Conservation (phyloP, 2,888 invertebrate species). For the Myathropa florea region DNA sequence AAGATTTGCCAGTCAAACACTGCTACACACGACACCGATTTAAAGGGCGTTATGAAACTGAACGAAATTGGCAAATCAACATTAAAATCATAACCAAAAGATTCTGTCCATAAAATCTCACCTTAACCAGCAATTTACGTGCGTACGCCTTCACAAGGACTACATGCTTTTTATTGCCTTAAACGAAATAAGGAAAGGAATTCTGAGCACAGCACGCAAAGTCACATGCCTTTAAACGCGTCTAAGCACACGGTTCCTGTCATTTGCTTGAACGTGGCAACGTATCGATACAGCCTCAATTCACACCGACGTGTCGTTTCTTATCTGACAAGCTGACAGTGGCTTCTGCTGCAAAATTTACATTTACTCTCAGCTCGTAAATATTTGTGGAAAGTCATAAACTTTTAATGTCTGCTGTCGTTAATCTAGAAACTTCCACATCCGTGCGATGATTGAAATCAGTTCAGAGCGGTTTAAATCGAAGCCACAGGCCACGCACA, state of each 20-base stretch:
- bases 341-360: background rate
- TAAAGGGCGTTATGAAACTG: no score
- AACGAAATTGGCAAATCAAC: no score
- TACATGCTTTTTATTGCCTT: no score
- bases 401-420: background rate
- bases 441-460: background rate
- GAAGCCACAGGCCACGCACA: background rate
- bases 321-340: background rate
- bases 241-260: background rate
- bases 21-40: no score
- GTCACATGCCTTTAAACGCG: no score
- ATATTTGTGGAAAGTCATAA: constrained; percentile 1
- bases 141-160: no score
- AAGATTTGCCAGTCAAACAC: no score
- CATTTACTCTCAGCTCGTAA: constrained; percentile 14
- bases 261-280: background rate
- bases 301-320: background rate
- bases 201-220: no score
- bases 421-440: background rate
- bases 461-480: background rate
- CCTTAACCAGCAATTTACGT: no score
- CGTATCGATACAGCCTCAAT: background rate
- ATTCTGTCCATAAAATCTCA: no score
- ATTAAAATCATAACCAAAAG: no score
- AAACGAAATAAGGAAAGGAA: no score